Percentiles rank a stretch among this genome's conserved stretches.
These are phyloP conservation scores for Arothron firmamentum DNA, from an alignment of 2,113 vertebrate genomes.

Conservation along the genomic window DNA sequence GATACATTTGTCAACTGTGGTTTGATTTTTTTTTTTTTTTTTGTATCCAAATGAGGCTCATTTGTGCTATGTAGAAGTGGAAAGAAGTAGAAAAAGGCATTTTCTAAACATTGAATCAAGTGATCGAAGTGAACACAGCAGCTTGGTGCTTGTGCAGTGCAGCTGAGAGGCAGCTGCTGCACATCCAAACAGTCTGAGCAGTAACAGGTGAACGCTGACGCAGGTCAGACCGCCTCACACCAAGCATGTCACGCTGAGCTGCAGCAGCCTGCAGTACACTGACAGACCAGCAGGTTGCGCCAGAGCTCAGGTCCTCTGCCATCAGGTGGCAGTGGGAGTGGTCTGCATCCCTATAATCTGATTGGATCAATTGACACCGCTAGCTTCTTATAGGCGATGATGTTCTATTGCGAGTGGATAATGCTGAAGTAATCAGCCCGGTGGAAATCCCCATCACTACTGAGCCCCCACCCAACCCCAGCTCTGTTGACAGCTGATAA, in stretches of 20 bases:
- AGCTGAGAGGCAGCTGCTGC: slow-evolving; percentile 6
- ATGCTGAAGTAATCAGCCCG: slow-evolving; percentile 69
- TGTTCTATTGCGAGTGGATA: slow-evolving; percentile 67
- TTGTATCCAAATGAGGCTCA: no score
- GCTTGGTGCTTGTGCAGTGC: no score
- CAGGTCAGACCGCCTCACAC: slow-evolving; percentile 6
- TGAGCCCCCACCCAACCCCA: slow-evolving; percentile 44
- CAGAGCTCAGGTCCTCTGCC: slow-evolving; percentile 27
- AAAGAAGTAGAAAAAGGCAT: no score
- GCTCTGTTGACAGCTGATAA: slow-evolving; percentile 70
- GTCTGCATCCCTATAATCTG: slow-evolving; percentile 42
- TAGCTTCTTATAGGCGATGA: slow-evolving; percentile 68
- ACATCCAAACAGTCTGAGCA: not conserved
- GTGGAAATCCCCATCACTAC: slow-evolving; percentile 57
- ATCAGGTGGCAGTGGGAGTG: slow-evolving; percentile 51
- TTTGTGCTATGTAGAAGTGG: no score
- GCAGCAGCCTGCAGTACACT: slow-evolving; percentile 8
- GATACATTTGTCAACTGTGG: no score
- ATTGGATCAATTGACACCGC: slow-evolving; percentile 72
- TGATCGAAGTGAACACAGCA: no score
- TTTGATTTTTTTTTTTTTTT: no score
- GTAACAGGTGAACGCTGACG: slow-evolving; percentile 3
- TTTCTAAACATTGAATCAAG: no score
- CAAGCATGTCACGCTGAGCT: not conserved
- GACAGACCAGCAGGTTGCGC: slow-evolving; percentile 14